Conservation (phyloP, 2,113 vertebrate species). For the Ochotona curzoniae region DNA sequence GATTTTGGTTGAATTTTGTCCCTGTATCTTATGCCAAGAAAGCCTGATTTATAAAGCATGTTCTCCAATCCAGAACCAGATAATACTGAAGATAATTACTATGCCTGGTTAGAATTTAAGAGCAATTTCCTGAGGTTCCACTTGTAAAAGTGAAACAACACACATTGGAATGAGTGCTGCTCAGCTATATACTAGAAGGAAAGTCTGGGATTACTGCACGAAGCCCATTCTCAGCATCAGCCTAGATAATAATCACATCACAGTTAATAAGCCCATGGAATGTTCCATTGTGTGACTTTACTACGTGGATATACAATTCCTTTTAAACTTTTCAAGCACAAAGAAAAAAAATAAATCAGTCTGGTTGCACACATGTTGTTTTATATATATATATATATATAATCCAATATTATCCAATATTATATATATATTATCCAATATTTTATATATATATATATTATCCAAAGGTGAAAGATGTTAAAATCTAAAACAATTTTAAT, state of each 20-base stretch:
- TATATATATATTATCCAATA: no score
- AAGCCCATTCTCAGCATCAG: neutral
- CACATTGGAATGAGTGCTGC: neutral
- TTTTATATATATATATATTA: no score
- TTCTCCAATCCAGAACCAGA: constrained; percentile 67
- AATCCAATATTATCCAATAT: no score
- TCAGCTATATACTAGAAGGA: neutral
- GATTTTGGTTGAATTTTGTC: constrained; percentile 67
- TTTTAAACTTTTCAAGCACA: constrained; percentile 28
- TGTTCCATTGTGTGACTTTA: neutral
- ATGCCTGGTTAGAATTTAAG: constrained; percentile 70
- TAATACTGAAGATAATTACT: constrained; percentile 70
- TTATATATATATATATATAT: no score
- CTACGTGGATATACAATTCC: neutral
- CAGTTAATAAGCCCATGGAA: neutral
- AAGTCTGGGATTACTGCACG: neutral
- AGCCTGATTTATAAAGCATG: constrained; percentile 76
- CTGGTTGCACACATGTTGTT: neutral
- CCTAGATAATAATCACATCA: neutral
- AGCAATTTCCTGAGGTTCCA: constrained; percentile 78
- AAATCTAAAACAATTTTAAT: constrained; percentile 1
- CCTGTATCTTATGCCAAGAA: constrained; percentile 65
- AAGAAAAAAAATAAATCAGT: constrained; percentile 23
- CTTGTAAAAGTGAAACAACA: constrained; percentile 74
- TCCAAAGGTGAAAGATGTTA: constrained; percentile 9